phyloP scores from a whole-genome alignment of 2,797 vertebrate species.

The Molossus alvarezi region DNA sequence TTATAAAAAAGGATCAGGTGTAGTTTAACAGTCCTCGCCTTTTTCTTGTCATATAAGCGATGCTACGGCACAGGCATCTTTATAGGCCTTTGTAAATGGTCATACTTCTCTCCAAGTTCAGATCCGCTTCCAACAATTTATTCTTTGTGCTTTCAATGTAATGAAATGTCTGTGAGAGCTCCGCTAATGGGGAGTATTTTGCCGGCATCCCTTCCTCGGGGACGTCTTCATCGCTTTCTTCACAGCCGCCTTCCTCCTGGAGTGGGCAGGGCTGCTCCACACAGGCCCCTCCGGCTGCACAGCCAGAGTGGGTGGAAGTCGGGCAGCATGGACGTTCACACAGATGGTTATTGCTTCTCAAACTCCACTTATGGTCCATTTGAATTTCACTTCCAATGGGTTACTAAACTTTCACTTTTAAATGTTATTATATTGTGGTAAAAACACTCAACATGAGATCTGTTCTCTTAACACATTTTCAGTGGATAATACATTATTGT shows the following conservation, averaged over 20 bases:
- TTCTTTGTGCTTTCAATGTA: conserved; percentile 49
- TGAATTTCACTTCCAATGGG: not conserved
- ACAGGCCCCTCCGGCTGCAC: not conserved
- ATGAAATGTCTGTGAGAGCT: conserved; percentile 27
- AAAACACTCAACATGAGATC: not conserved
- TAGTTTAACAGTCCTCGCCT: not conserved
- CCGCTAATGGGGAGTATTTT: not conserved
- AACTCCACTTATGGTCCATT: not conserved
- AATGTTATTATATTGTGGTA: not conserved
- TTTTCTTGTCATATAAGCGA: not conserved
- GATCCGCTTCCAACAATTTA: not conserved
- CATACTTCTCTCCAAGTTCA: not conserved
- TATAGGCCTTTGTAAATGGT: not conserved
- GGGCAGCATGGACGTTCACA: not conserved
- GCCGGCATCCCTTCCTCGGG: not conserved
- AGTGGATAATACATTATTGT: not conserved
- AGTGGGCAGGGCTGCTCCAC: not conserved
- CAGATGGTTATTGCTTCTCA: not conserved
- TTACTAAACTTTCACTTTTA: not conserved
- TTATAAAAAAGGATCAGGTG: not conserved
- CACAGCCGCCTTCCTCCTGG: not conserved
- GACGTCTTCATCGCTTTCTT: not conserved
- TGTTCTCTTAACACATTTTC: not conserved
- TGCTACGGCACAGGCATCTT: not conserved
- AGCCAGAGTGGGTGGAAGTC: not conserved